Evolutionary conservation across 2,797 vertebrate species (phyloP).

Genomic region (Amazona ochrocephala): DNA sequence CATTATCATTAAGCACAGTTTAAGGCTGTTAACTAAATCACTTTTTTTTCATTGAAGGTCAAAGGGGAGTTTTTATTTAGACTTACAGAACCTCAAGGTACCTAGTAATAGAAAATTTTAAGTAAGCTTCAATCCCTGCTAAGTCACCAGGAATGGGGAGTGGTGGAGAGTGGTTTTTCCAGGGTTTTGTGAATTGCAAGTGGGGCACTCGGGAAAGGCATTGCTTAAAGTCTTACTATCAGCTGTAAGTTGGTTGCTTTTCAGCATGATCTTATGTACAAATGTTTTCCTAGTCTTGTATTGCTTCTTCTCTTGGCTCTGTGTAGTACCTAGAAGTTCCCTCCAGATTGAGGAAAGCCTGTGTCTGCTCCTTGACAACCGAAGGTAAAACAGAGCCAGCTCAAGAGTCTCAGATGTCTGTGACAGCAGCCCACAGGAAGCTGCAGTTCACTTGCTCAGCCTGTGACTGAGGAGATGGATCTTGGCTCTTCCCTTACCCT

Average conservation of each 20-base stretch:
- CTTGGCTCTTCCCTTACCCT: background rate
- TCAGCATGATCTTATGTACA: background rate
- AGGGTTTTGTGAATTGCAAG: background rate
- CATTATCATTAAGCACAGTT: background rate
- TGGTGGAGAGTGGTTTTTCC: background rate
- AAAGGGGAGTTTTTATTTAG: background rate
- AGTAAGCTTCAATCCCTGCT: background rate
- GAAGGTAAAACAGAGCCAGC: background rate
- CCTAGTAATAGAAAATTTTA: background rate
- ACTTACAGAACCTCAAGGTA: background rate
- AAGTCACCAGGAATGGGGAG: background rate
- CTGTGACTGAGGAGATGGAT: background rate
- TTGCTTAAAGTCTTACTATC: fast-evolving
- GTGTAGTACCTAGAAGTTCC: background rate
- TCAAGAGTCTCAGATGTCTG: background rate
- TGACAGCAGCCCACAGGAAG: background rate
- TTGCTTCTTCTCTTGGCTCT: background rate
- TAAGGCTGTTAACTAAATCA: background rate
- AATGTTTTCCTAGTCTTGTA: background rate
- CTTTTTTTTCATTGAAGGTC: background rate
- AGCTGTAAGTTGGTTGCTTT: background rate
- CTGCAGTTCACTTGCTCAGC: background rate
- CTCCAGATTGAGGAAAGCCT: background rate
- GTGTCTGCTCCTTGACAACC: background rate
- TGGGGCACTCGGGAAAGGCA: background rate